Conservation (phyloP, 2,797 vertebrate species). For the Hapalemur alaotrensis region DNA sequence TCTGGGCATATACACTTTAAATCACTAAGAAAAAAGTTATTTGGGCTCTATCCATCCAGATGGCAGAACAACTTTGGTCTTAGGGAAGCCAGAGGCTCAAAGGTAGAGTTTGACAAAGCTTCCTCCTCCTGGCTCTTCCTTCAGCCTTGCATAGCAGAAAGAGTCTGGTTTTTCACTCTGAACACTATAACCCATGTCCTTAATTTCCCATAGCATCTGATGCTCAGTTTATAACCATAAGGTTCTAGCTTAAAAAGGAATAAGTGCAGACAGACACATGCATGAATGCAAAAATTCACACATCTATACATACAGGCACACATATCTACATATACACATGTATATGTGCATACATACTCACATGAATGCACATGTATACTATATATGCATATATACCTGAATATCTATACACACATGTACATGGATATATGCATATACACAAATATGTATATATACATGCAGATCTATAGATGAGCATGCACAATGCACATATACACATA, state of each 20-base stretch:
- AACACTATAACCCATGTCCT: not conserved
- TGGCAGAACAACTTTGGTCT: not conserved
- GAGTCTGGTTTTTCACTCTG: not conserved
- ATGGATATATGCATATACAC: not conserved
- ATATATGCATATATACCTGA: not conserved
- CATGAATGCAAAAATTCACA: not conserved
- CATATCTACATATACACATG: rapidly evolving
- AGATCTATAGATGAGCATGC: not conserved
- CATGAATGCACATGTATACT: not conserved
- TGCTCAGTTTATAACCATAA: not conserved
- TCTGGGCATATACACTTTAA: not conserved
- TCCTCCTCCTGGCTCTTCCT: rapidly evolving
- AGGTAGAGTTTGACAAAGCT: no score
- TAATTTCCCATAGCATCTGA: not conserved
- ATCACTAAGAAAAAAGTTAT: not conserved
- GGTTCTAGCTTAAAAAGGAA: not conserved
- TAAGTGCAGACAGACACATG: no score
- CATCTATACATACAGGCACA: not conserved
- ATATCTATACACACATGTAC: not conserved
- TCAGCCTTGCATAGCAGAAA: not conserved
- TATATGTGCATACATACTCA: not conserved
- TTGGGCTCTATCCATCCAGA: not conserved
- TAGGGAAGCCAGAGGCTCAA: not conserved
- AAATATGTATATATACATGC: not conserved
- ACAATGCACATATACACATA: not conserved